Percentiles rank a stretch among this genome's conserved stretches.
Conservation (phyloP, 1,140 invertebrate genomes). For the Rhynchophorus ferrugineus region DNA sequence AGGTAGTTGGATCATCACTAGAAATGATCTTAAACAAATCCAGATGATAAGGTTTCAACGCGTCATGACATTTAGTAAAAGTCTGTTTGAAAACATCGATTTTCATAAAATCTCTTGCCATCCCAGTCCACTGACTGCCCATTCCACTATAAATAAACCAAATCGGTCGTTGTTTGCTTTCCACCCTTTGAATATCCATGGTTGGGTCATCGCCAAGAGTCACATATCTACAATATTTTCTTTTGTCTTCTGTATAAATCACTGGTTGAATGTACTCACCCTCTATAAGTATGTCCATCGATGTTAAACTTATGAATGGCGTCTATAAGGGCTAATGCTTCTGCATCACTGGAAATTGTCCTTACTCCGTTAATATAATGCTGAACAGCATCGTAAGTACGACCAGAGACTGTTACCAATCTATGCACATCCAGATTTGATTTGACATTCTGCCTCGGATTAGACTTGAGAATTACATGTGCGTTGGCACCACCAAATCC, state of each 20-base stretch:
- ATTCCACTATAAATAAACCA: conserved; percentile 94
- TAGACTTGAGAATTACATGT: conserved; percentile 54
- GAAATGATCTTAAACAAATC: conserved; percentile 72
- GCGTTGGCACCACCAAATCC: conserved; percentile 57
- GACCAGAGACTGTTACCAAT: conserved; percentile 53
- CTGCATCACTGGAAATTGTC: conserved; percentile 46
- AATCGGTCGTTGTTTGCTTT: conserved; percentile 63
- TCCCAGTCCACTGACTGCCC: conserved; percentile 91
- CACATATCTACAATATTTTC: conserved; percentile 11
- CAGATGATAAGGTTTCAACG: conserved; percentile 64
- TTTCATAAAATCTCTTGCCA: conserved; percentile 73
- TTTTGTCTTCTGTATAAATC: neutral
- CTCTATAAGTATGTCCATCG: conserved; percentile 14
- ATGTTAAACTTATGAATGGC: conserved; percentile 34
- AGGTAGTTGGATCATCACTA: conserved; percentile 61
- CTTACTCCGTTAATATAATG: conserved; percentile 57
- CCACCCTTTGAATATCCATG: conserved; percentile 21
- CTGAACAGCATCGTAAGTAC: conserved; percentile 60
- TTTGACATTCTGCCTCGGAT: conserved; percentile 43
- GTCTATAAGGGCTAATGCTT: conserved; percentile 47
- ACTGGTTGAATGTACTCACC: no score
- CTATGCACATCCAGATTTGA: conserved; percentile 44
- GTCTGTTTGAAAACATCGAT: conserved; percentile 70
- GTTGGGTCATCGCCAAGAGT: conserved; percentile 10
- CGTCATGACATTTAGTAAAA: conserved; percentile 63